Conservation (phyloP, 2,797 vertebrate species). For the Emydoidea blandingii region DNA sequence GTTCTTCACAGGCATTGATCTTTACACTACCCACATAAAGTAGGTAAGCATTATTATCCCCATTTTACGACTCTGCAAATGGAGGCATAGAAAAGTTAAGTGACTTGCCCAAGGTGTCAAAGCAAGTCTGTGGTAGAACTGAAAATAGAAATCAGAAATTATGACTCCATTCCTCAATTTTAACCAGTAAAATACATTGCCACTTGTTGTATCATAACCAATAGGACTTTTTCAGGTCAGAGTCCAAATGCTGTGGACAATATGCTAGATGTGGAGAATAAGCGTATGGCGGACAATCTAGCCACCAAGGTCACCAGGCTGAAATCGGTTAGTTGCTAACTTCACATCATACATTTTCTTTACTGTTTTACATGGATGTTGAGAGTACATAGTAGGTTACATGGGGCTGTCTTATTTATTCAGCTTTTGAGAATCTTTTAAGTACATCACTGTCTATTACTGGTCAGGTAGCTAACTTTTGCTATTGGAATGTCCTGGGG, state of each 20-base stretch:
- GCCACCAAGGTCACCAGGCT: slow-evolving; percentile 93
- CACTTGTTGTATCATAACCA: accelerated
- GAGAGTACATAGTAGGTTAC: accelerated
- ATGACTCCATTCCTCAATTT: accelerated
- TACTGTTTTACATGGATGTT: background rate
- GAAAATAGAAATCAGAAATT: background rate
- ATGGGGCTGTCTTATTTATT: background rate
- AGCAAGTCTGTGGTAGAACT: accelerated
- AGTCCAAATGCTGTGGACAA: slow-evolving; percentile 85
- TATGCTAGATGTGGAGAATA: slow-evolving; percentile 92
- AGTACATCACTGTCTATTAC: background rate
- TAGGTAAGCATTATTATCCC: background rate
- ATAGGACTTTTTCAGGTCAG: slow-evolving; percentile 80
- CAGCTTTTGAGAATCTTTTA: accelerated
- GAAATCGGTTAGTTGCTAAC: slow-evolving; percentile 88
- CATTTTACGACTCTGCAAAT: background rate
- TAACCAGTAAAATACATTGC: accelerated
- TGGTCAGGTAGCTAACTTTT: accelerated
- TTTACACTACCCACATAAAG: background rate
- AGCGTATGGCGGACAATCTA: slow-evolving; percentile 89
- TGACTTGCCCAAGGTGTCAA: background rate
- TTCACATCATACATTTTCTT: accelerated
- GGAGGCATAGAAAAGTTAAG: background rate
- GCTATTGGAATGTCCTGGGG: accelerated
- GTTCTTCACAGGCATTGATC: background rate